These are phyloP conservation scores for Myripristis jacobus DNA, from an alignment of 2,797 vertebrate genomes.

Conservation along the genomic window DNA sequence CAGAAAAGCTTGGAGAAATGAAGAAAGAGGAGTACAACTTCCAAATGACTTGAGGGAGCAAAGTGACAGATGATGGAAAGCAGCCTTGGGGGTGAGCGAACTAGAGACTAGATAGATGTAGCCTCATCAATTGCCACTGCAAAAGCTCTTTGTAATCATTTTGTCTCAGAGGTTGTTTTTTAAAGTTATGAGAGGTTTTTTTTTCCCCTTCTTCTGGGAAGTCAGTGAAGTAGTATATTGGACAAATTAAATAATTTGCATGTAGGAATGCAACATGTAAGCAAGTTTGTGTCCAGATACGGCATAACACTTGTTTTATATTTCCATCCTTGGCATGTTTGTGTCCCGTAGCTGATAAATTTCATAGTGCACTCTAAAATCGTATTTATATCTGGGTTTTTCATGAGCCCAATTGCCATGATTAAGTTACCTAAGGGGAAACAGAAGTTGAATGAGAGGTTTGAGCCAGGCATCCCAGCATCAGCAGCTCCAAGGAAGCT, in stretches of 20 bases:
- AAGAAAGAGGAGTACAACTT: constrained; percentile 31
- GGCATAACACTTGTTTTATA: not conserved
- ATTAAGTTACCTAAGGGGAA: constrained; percentile 25
- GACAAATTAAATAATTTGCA: constrained; percentile 1
- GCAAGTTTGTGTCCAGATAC: constrained; percentile 1
- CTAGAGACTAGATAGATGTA: constrained; percentile 45
- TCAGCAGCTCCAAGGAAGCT: constrained; percentile 30
- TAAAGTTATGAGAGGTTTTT: constrained; percentile 29
- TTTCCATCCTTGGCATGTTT: not conserved
- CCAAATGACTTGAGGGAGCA: constrained; percentile 55
- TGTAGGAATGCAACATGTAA: constrained; percentile 2
- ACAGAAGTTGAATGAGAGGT: constrained; percentile 30
- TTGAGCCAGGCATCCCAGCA: constrained; percentile 1
- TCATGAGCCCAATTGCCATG: not conserved
- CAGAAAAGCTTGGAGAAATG: constrained; percentile 32
- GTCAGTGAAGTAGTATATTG: not conserved
- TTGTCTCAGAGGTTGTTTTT: constrained; percentile 35
- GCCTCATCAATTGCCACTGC: constrained; percentile 59
- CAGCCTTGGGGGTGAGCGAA: constrained; percentile 44
- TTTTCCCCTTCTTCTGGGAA: constrained; percentile 16
- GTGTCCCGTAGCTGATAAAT: not conserved
- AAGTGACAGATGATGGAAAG: constrained; percentile 49
- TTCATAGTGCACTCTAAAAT: not conserved
- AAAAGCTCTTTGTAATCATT: constrained; percentile 43
- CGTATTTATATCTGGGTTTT: constrained; percentile 5